Evolutionary conservation across 1,140 invertebrate genomes (phyloP).

Genomic region (Listronotus oregonensis): DNA sequence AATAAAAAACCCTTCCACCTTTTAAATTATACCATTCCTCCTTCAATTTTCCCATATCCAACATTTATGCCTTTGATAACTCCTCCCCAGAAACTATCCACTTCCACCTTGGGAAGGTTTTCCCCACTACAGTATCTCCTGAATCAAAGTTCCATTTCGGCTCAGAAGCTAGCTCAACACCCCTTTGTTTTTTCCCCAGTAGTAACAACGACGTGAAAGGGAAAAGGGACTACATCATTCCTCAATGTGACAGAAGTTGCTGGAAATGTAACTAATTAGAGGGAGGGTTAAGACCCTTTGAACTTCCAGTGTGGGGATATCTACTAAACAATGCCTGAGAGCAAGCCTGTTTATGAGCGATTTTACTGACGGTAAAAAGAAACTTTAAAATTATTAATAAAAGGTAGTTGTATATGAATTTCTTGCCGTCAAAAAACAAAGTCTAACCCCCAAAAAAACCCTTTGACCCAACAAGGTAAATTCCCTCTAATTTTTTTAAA

Average conservation of each 20-base stretch:
- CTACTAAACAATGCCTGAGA: constrained; percentile 13
- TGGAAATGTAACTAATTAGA: constrained; percentile 18
- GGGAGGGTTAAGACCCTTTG: constrained; percentile 1
- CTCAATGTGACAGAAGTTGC: constrained; percentile 13
- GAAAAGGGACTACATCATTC: neutral
- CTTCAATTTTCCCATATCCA: constrained; percentile 11
- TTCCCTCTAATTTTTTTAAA: too few species aligned
- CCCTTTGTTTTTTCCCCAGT: constrained; percentile 26
- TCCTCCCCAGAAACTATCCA: constrained; percentile 46
- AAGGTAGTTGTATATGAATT: too few species aligned
- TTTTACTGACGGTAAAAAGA: constrained; percentile 67
- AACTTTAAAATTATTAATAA: too few species aligned
- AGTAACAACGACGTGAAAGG: constrained; percentile 30
- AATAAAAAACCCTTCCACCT: constrained; percentile 18
- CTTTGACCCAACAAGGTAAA: too few species aligned
- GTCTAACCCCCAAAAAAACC: too few species aligned
- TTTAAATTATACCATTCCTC: constrained; percentile 30
- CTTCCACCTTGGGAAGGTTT: constrained; percentile 29
- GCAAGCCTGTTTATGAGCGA: constrained; percentile 63
- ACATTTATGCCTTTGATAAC: constrained; percentile 25
- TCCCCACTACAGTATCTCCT: constrained; percentile 49
- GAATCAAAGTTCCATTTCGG: neutral
- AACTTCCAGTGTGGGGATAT: neutral
- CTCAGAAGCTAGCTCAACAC: constrained; percentile 38
- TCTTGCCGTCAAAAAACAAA: too few species aligned